Base-by-base conservation (phyloP, 2,888 invertebrate genomes). In the Pharmacophagus antenor region DNA sequence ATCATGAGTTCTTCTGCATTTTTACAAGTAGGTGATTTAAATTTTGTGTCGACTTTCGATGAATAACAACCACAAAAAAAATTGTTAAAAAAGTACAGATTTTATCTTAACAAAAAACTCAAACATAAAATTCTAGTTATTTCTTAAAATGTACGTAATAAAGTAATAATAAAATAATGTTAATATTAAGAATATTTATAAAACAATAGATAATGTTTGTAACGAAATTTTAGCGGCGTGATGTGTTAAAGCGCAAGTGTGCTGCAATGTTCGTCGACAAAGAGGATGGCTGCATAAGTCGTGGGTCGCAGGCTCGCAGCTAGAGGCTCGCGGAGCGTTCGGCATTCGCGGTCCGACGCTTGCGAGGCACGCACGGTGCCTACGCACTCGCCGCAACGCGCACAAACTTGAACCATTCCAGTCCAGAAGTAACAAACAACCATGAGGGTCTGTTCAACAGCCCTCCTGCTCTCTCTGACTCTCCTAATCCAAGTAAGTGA, bases 301-400 rank as follows among this genome's bases (percentile, higher is more conserved):
- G 54, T 67, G 70, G 68, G 70, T 70, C 69, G 69, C 51, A 71
- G 62, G 65, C 61, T 60, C 65, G 67, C 62, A 61, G 62, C 56
- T 60, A 63, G 59, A 53, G 61, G 63, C 47, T 59, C 58, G 57
- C 61, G 56, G 58, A 55, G 50, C 60, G 58, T 70, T 65, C 72
- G 49, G 54, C 87, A 88, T 81, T 88, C 86, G 86, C 84, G 79
- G 77, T 76, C 77, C 74, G 83, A 75, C 81, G 74, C 76, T 79
- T 69, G 80, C 72, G 80, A 73, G 80, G 86, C 82, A 81, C 81
- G 80, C 80, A 77, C 80, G 82, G 74, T 72, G 79, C 75, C 72
- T 74, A 73, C 78, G 81, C 83, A 78, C 73, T 71, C 67, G 69
- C 70, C 77, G 71, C 67, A 68, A 62, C 62, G 70, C 70, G 67